phyloP scores from a whole-genome alignment of 1,140 invertebrate species.

The Diorhabda carinulata region DNA sequence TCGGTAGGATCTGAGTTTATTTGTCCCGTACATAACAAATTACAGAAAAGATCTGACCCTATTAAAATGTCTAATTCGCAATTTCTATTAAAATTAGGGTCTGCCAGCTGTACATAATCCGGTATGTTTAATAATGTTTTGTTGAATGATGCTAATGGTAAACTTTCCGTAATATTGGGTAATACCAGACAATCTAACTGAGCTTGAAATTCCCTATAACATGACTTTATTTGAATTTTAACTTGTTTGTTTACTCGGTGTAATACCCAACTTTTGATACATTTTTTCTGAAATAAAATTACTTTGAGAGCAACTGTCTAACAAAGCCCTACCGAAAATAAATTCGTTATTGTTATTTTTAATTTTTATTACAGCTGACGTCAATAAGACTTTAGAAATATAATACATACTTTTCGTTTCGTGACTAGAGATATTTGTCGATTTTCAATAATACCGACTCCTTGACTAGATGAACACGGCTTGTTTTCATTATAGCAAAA shows the following conservation, averaged over 20 bases:
- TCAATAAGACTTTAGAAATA: not conserved
- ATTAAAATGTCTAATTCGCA: conserved; percentile 25
- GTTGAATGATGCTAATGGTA: conserved; percentile 3
- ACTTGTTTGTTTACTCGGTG: not conserved
- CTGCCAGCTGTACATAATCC: conserved; percentile 18
- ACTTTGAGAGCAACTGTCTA: not conserved
- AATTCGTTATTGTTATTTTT: not conserved
- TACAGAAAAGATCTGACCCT: conserved; percentile 25
- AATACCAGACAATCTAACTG: not conserved
- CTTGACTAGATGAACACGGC: too few relatives aligned
- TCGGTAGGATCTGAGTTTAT: conserved; percentile 16
- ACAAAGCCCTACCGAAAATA: not conserved
- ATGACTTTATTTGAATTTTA: conserved; percentile 1
- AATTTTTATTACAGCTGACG: not conserved
- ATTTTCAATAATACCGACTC: too few relatives aligned
- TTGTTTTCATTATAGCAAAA: too few relatives aligned
- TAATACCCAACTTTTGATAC: not conserved
- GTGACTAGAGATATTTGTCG: too few relatives aligned
- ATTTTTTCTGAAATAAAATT: not conserved
- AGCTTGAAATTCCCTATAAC: not conserved
- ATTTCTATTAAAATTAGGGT: conserved; percentile 19
- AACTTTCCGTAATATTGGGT: conserved; percentile 7
- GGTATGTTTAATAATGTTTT: conserved; percentile 21
- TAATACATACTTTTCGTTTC: too few relatives aligned
- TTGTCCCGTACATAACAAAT: conserved; percentile 21